Base-by-base conservation (phyloP, 2,888 invertebrate genomes). In the Podabrus alpinus region DNA sequence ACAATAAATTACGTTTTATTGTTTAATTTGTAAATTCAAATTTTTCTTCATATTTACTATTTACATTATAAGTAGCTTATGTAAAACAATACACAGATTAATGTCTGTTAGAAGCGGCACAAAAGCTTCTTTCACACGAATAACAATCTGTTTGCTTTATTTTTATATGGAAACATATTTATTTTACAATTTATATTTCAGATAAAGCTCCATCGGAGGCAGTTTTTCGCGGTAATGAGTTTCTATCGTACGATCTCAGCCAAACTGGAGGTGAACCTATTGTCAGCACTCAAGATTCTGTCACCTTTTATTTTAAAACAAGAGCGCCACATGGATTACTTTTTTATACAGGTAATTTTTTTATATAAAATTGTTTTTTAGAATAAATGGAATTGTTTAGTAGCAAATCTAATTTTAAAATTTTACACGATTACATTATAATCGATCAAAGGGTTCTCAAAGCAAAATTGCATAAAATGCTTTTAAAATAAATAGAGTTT, bases 191-290 rank as follows among this genome's bases (percentile, higher is more conserved):
- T 45, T 45, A n/a, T 19, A 29, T 79, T 79, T 17, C 92, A 97
- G 97, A 97, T 86, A 96, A 96, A 89, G 94, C 95, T 11, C 96
- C 97, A 60, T 94, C 96, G 71, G 97, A 97, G 88, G 97, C 97
- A 9, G 97, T 97, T 73, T 97, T 98, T 88, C 92, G 94, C 72
- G 97, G 97, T 7, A 92, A 93, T 0, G 97, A 97, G 89, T 97
- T 95, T 89, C 91, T 98, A 72, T 95, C 95, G 70, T 97, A 97
- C 88, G 95, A 97, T 88, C 90, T 97, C 82, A 94, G 94, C 76
- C 94, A 94, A 86, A 93, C 93, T 0, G 95, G 95, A 3, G 95
- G 94, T 0, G 95, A 95, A 84, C 95, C 96, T 2, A 94, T 97
- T 82, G 94, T 96, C 79, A 96, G 96, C 87, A 94, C 94, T 72